A percentile compares a stretch with the other conserved stretches of the same genome.
phyloP scores from a whole-genome alignment of 2,113 vertebrate species.

The Fukomys damarensis region DNA sequence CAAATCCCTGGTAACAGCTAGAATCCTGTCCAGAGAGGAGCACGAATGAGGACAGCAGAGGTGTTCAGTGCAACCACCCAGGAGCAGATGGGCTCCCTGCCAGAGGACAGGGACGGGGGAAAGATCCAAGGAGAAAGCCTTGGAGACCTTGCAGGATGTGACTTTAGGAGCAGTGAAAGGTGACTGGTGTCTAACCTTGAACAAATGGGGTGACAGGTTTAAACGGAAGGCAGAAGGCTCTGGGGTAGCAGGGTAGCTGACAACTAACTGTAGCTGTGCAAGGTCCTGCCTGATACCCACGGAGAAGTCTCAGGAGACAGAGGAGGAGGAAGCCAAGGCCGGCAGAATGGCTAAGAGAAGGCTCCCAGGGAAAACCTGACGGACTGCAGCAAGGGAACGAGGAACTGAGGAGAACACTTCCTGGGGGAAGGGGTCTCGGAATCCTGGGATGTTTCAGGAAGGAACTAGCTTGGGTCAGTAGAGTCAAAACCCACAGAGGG shows the following conservation, averaged over 20 bases:
- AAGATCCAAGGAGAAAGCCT: conserved; percentile 8
- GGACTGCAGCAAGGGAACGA: background rate
- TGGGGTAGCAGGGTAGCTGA: background rate
- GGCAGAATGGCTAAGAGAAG: background rate
- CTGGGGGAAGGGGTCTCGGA: background rate
- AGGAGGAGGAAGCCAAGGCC: background rate
- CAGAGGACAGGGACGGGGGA: background rate
- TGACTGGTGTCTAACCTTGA: background rate
- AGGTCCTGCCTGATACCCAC: background rate
- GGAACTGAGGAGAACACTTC: background rate
- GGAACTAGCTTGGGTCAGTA: background rate
- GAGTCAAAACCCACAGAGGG: background rate
- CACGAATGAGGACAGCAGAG: background rate
- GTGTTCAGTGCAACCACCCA: background rate
- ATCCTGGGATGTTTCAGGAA: background rate
- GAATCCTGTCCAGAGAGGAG: background rate
- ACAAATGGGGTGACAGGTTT: background rate
- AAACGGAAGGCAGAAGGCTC: background rate
- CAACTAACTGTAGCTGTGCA: background rate
- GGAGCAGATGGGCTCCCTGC: background rate
- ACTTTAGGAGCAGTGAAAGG: background rate
- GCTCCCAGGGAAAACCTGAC: background rate
- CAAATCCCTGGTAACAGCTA: background rate
- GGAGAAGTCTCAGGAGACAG: background rate
- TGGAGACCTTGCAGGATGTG: background rate